These are phyloP conservation scores for Steinernema feltiae DNA, from an alignment of 1,140 invertebrate species.

Conservation along the genomic window DNA sequence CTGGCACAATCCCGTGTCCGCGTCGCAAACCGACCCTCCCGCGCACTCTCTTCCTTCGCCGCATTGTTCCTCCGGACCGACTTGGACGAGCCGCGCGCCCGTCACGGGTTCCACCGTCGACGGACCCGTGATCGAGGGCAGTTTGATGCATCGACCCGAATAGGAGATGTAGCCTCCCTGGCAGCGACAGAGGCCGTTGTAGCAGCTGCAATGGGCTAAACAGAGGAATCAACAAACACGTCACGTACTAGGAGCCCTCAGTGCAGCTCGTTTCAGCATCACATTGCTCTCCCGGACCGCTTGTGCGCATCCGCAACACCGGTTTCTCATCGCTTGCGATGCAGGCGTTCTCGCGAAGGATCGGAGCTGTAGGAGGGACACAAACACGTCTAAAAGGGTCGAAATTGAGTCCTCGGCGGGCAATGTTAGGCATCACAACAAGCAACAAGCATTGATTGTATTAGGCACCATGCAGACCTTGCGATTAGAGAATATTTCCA, in stretches of 20 bases:
- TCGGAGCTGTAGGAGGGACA: constrained; percentile 46
- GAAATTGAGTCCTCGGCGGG: too few relatives aligned
- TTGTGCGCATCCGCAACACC: constrained; percentile 21
- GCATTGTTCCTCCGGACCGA: constrained; percentile 11
- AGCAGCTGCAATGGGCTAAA: constrained; percentile 38
- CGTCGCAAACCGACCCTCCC: constrained; percentile 34
- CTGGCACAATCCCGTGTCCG: constrained; percentile 35
- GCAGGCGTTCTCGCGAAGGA: constrained; percentile 47
- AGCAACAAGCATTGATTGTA: too few relatives aligned
- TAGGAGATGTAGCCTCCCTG: constrained; percentile 41
- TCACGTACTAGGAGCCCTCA: constrained; percentile 42
- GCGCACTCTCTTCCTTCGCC: constrained; percentile 31
- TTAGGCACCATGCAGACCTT: too few relatives aligned
- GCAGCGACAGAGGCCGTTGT: constrained; percentile 43
- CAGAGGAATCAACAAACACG: constrained; percentile 1
- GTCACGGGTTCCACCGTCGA: background rate
- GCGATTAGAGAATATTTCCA: constrained; percentile 13
- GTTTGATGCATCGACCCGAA: constrained; percentile 38
- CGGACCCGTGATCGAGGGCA: constrained; percentile 24
- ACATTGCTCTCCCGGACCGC: constrained; percentile 42
- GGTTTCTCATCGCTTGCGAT: constrained; percentile 35
- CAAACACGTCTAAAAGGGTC: constrained; percentile 39
- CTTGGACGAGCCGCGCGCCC: constrained; percentile 11
- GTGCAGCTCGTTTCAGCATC: constrained; percentile 39
- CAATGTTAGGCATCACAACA: background rate